Evolutionary conservation across 1,140 invertebrate species (phyloP).

Genomic region (Ruditapes philippinarum): DNA sequence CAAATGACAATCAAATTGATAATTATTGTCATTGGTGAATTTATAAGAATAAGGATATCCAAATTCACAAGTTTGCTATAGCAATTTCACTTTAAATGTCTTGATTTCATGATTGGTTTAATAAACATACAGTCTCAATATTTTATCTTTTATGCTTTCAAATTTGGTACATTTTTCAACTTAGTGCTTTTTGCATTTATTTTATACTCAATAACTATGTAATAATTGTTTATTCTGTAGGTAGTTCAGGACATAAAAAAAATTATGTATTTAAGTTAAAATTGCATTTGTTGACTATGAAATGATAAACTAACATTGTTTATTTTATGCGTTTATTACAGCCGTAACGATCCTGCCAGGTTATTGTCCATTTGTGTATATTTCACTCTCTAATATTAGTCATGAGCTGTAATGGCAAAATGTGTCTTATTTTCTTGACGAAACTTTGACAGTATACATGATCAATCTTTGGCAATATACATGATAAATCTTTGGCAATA

Average conservation of each 20-base stretch:
- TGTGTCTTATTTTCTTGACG: neutral
- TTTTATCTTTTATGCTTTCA: neutral
- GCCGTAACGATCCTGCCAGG: conserved; percentile 66
- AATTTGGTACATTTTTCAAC: neutral
- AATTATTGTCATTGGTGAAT: too few relatives aligned
- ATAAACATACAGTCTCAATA: too few relatives aligned
- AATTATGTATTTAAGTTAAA: neutral
- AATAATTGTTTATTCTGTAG: conserved; percentile 14
- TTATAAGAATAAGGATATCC: too few relatives aligned
- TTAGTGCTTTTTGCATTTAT: conserved; percentile 23
- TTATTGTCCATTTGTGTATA: conserved; percentile 46
- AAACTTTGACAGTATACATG: too few relatives aligned
- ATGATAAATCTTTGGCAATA: too few relatives aligned
- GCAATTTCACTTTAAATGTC: too few relatives aligned
- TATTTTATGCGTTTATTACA: conserved; percentile 53
- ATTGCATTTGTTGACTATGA: neutral
- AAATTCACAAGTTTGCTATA: too few relatives aligned
- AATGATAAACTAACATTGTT: neutral
- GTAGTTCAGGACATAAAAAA: neutral
- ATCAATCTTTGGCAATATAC: too few relatives aligned
- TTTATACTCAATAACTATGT: neutral
- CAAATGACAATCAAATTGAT: too few relatives aligned
- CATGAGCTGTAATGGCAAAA: neutral
- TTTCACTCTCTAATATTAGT: conserved; percentile 35
- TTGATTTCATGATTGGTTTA: too few relatives aligned